A percentile compares a stretch with the other conserved stretches of the same genome.
phyloP scores from a whole-genome alignment of 2,888 invertebrate species.

The Pandemis cinnamomeana region DNA sequence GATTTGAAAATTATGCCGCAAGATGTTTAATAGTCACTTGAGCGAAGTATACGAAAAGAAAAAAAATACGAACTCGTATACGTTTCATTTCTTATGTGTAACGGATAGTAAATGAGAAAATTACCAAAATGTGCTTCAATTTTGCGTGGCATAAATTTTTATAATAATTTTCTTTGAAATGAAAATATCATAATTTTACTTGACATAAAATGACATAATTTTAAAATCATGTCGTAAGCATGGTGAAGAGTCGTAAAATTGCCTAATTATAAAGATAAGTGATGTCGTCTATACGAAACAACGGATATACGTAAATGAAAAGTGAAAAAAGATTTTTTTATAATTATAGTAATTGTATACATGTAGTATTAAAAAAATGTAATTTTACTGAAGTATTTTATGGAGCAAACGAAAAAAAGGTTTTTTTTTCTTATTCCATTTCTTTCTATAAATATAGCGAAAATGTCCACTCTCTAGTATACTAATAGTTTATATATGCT shows the following conservation, averaged over 20 bases:
- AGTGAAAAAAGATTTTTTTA: constrained; percentile 63
- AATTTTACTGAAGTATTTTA: constrained; percentile 62
- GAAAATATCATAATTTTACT: constrained; percentile 7
- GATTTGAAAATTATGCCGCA: constrained; percentile 10
- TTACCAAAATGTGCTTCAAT: neutral
- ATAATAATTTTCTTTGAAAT: constrained; percentile 2
- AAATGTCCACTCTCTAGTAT: constrained; percentile 77
- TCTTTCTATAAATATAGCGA: constrained; percentile 50
- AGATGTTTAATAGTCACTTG: neutral
- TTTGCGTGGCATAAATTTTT: neutral
- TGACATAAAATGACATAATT: constrained; percentile 24
- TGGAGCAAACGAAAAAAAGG: constrained; percentile 14
- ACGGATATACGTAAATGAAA: constrained; percentile 81
- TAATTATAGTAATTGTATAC: constrained; percentile 50
- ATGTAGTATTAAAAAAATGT: constrained; percentile 58
- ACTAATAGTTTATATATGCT: constrained; percentile 60
- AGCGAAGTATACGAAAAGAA: neutral
- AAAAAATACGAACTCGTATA: neutral
- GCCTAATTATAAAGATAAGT: constrained; percentile 47
- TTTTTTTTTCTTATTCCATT: constrained; percentile 20
- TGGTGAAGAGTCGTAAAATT: constrained; percentile 30
- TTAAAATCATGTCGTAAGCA: constrained; percentile 21
- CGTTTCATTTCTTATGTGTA: neutral
- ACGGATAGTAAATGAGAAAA: neutral
- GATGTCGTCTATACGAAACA: constrained; percentile 69